Evolutionary conservation across 2,797 vertebrate species (phyloP).

Genomic region (Syndactyla subalaris): DNA sequence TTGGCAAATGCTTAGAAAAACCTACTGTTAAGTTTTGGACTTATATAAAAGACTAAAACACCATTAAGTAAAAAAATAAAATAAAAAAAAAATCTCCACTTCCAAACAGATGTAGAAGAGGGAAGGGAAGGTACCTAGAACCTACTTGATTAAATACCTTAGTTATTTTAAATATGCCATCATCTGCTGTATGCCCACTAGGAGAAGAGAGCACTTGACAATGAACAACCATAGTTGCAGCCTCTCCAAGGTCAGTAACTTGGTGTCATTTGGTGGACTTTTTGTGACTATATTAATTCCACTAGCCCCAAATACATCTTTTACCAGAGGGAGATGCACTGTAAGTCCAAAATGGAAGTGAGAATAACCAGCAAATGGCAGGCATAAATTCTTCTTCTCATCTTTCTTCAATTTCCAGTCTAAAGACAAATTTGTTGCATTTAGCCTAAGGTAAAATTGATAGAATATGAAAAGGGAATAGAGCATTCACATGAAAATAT

Average conservation of each 20-base stretch:
- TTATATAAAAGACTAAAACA: not conserved
- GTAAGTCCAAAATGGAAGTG: constrained; percentile 54
- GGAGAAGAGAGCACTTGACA: not conserved
- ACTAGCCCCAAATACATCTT: constrained; percentile 12
- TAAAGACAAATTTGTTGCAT: constrained; percentile 29
- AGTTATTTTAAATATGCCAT: not conserved
- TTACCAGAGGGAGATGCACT: constrained; percentile 51
- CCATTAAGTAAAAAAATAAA: not conserved
- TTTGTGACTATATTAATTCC: not conserved
- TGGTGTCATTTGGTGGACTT: not conserved
- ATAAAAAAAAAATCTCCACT: not conserved
- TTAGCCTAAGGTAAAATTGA: constrained; percentile 41
- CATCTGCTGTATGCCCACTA: not conserved
- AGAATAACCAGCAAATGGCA: constrained; percentile 47
- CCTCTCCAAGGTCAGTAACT: not conserved
- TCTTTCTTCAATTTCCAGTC: constrained; percentile 50
- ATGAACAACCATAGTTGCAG: not conserved
- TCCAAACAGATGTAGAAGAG: not conserved
- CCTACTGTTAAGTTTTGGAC: not conserved
- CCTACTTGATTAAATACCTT: not conserved
- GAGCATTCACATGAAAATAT: not conserved
- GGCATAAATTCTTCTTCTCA: constrained; percentile 44
- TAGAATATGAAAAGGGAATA: constrained; percentile 18
- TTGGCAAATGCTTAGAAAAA: not conserved
- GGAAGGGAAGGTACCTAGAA: not conserved